These are phyloP conservation scores for Troilus luridus DNA, from an alignment of 2,888 invertebrate genomes.

Conservation along the genomic window DNA sequence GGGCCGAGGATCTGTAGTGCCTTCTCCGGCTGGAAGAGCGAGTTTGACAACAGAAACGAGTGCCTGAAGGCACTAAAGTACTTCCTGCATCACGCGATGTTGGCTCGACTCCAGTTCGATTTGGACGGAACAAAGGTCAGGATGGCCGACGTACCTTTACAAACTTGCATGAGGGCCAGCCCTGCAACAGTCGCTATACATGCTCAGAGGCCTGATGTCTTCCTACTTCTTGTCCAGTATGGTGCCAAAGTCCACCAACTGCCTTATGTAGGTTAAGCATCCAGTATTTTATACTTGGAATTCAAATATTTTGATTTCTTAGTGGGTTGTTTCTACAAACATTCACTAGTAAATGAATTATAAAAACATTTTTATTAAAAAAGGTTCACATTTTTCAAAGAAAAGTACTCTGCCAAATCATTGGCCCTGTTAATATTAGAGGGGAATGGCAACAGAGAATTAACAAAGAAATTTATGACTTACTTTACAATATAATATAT, in stretches of 20 bases:
- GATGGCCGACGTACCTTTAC: slow-evolving; percentile 86
- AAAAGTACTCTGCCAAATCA: too few relatives aligned
- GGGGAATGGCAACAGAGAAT: too few relatives aligned
- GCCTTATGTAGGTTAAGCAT: slow-evolving; percentile 1
- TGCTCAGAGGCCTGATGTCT: slow-evolving; percentile 81
- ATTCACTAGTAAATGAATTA: too few relatives aligned
- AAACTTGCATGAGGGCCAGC: slow-evolving; percentile 82
- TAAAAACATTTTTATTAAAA: too few relatives aligned
- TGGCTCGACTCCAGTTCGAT: slow-evolving; percentile 74
- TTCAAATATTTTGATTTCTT: neutral
- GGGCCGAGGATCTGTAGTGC: slow-evolving; percentile 83
- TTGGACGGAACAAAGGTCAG: slow-evolving; percentile 68
- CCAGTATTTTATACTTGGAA: neutral
- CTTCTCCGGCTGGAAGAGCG: slow-evolving; percentile 89
- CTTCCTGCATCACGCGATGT: slow-evolving; percentile 83
- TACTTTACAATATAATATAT: too few relatives aligned
- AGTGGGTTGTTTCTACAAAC: neutral
- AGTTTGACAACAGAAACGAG: slow-evolving; percentile 82
- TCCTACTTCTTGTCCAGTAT: slow-evolving; percentile 77
- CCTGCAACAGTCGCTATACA: slow-evolving; percentile 83
- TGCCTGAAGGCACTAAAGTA: slow-evolving; percentile 83
- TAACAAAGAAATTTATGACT: too few relatives aligned
- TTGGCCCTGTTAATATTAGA: too few relatives aligned
- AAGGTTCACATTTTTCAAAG: too few relatives aligned
- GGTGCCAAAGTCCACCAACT: slow-evolving; percentile 67